Conservation (phyloP, 2,888 invertebrate genomes). For the Pomacea canaliculata region DNA sequence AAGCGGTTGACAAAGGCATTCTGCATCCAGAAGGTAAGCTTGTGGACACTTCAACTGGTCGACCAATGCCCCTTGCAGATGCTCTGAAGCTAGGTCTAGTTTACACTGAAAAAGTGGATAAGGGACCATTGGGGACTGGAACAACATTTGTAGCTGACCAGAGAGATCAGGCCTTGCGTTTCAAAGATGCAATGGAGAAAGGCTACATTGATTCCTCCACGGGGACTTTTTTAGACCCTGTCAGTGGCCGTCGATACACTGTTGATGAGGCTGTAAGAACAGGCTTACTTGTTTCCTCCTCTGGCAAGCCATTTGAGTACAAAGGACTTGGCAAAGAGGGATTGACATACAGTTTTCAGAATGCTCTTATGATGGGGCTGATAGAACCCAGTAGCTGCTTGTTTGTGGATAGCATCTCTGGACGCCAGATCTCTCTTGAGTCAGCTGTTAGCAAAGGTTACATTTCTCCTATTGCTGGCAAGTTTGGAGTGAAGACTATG, state of each 20-base stretch:
- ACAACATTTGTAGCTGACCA: slow-evolving; percentile 38
- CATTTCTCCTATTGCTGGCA: slow-evolving; percentile 68
- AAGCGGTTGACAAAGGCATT: slow-evolving; percentile 87
- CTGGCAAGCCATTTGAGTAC: slow-evolving; percentile 53
- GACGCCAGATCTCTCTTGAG: slow-evolving; percentile 77
- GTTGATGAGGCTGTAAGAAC: slow-evolving; percentile 79
- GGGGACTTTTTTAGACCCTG: slow-evolving; percentile 80
- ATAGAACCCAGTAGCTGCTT: slow-evolving; percentile 83
- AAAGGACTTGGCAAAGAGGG: slow-evolving; percentile 61
- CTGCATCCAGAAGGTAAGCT: slow-evolving; percentile 81
- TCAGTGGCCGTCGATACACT: slow-evolving; percentile 85
- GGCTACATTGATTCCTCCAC: slow-evolving; percentile 75
- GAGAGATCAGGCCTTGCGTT: slow-evolving; percentile 36
- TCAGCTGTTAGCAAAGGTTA: slow-evolving; percentile 76
- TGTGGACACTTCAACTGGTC: slow-evolving; percentile 83
- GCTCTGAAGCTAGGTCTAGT: slow-evolving; percentile 92
- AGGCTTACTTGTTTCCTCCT: slow-evolving; percentile 49
- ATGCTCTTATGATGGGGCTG: slow-evolving; percentile 83
- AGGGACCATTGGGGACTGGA: slow-evolving; percentile 27
- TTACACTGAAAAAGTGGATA: slow-evolving; percentile 46
- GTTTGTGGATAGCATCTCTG: slow-evolving; percentile 77
- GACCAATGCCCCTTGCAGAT: slow-evolving; percentile 85
- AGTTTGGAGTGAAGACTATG: slow-evolving; percentile 32
- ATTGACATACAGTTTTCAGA: slow-evolving; percentile 68
- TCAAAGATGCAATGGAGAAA: slow-evolving; percentile 84